Percentiles rank a stretch among this genome's conserved stretches.
Evolutionary conservation across 2,888 invertebrate species (phyloP).

Genomic region (Eupithecia subfuscata): DNA sequence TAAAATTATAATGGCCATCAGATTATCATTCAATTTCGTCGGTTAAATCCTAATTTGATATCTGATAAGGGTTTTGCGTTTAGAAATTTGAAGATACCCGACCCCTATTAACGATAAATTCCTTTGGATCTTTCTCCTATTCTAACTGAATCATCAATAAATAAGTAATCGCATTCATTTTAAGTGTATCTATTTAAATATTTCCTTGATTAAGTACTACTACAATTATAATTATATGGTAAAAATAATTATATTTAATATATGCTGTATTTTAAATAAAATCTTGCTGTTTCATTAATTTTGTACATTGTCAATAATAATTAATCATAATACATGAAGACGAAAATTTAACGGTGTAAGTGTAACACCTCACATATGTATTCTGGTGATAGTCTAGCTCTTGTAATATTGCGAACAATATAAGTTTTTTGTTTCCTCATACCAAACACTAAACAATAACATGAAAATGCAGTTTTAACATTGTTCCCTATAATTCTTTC

Average conservation of each 20-base stretch:
- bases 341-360: background rate
- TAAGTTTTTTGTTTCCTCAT: too few species aligned
- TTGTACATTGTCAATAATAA: too few species aligned
- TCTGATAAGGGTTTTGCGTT: conserved; percentile 36
- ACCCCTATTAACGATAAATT: conserved; percentile 10
- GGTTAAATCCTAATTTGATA: conserved; percentile 36
- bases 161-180: too few species aligned
- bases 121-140: conserved; percentile 3
- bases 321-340: too few species aligned
- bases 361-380: background rate
- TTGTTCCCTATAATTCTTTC: background rate
- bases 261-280: too few species aligned
- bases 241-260: too few species aligned
- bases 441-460: background rate
- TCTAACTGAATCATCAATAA: background rate
- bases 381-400: background rate
- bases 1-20: conserved; percentile 27
- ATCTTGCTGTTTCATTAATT: too few species aligned
- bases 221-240: too few species aligned
- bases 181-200: too few species aligned
- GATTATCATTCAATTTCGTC: conserved; percentile 39
- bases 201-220: too few species aligned
- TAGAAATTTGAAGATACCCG: background rate
- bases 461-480: background rate
- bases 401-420: too few species aligned